Evolutionary conservation across 1,140 invertebrate species (phyloP).

Genomic region (Watersipora subatra): DNA sequence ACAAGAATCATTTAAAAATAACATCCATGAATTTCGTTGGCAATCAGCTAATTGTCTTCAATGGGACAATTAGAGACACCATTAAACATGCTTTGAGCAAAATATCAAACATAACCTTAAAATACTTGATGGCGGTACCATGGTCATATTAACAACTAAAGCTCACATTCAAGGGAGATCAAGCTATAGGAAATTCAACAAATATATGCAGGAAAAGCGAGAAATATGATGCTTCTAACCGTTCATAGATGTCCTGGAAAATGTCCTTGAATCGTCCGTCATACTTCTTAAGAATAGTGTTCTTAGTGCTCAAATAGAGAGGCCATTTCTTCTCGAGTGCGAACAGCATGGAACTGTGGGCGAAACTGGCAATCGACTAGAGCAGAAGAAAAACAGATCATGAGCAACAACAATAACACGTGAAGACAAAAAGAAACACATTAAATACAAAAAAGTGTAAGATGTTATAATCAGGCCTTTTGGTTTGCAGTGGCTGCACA

Average conservation of each 20-base stretch:
- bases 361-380: conserved; percentile 68
- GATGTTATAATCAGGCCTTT: background rate
- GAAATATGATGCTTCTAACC: too few relatives aligned
- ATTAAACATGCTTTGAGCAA: too few relatives aligned
- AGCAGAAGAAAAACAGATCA: conserved; percentile 11
- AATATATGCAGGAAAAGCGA: too few relatives aligned
- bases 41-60: too few relatives aligned
- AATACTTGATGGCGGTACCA: too few relatives aligned
- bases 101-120: too few relatives aligned
- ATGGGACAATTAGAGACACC: too few relatives aligned
- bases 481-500: background rate
- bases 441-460: background rate
- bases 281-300: conserved; percentile 94
- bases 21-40: too few relatives aligned
- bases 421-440: background rate
- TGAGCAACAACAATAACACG: background rate
- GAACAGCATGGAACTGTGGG: conserved; percentile 82
- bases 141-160: too few relatives aligned
- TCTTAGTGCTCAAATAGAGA: conserved; percentile 87
- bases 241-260: conserved; percentile 91
- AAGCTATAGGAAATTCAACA: conserved; percentile 2
- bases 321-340: conserved; percentile 73
- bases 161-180: background rate
- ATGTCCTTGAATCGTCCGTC: conserved; percentile 97
- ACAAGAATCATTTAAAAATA: too few relatives aligned